These are phyloP conservation scores for Noctuana brunneofusca DNA, from an alignment of 2,888 invertebrate genomes.

Conservation along the genomic window DNA sequence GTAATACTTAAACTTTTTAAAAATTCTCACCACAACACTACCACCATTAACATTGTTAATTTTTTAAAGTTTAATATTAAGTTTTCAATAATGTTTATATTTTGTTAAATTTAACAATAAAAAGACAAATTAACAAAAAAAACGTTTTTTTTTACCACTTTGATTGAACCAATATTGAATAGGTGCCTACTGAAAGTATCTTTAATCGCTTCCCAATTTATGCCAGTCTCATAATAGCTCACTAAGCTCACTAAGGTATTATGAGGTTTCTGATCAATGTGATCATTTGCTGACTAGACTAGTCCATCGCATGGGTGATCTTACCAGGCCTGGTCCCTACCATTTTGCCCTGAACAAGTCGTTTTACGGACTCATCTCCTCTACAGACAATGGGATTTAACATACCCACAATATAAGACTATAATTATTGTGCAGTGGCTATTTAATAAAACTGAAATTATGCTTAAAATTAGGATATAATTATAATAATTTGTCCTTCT, in stretches of 20 bases:
- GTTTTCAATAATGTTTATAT: conserved; percentile 74
- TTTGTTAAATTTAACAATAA: conserved; percentile 80
- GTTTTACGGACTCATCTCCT: no score
- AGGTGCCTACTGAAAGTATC: neutral
- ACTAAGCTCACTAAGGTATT: no score
- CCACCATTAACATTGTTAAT: conserved; percentile 59
- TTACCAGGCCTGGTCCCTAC: no score
- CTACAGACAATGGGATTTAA: no score
- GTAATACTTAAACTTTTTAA: conserved; percentile 37
- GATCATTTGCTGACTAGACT: no score
- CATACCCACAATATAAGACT: no score
- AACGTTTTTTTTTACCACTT: conserved; percentile 17
- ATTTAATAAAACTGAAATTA: neutral
- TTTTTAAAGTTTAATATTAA: conserved; percentile 65
- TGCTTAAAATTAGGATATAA: neutral
- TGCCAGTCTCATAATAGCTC: no score
- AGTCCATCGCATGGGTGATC: no score
- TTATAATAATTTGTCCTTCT: conserved; percentile 34
- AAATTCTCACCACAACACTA: conserved; percentile 43
- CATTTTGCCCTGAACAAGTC: no score
- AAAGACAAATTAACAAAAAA: conserved; percentile 65
- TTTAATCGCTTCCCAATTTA: no score
- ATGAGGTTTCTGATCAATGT: no score
- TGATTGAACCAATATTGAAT: neutral
- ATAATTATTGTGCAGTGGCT: no score